Conservation (phyloP, 2,797 vertebrate genomes). For the Fistularia commersonii region DNA sequence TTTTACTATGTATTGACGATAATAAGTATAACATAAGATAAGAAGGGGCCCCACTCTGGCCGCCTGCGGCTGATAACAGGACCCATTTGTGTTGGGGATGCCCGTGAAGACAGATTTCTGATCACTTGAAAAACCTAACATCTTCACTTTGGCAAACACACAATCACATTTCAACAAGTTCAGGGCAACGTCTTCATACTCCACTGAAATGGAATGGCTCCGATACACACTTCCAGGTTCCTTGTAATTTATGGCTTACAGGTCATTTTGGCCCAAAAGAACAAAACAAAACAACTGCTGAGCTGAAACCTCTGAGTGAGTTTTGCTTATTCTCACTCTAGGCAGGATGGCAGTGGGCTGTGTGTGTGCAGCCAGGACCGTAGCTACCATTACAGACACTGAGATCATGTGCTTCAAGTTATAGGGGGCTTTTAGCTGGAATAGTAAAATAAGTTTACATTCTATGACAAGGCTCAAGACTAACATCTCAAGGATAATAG, state of each 20-base stretch:
- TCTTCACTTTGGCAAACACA: neutral
- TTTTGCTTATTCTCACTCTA: conserved; percentile 47
- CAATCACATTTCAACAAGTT: conserved; percentile 41
- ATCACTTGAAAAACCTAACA: conserved; percentile 27
- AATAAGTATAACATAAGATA: conserved; percentile 65
- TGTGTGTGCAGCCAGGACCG: conserved; percentile 24
- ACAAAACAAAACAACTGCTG: conserved; percentile 34
- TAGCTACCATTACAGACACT: conserved; percentile 15
- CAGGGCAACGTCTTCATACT: conserved; percentile 46
- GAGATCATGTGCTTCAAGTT: conserved; percentile 14
- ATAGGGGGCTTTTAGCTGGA: conserved; percentile 5
- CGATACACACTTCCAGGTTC: conserved; percentile 37
- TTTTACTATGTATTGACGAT: conserved; percentile 57
- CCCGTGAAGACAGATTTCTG: conserved; percentile 40
- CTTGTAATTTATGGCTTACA: conserved; percentile 54
- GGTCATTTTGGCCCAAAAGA: conserved; percentile 26
- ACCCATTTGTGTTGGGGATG: conserved; percentile 67
- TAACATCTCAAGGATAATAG: no score
- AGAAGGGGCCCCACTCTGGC: conserved; percentile 80
- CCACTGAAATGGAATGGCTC: conserved; percentile 42
- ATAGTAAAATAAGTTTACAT: no score
- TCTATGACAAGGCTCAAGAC: no score
- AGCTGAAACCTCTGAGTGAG: conserved; percentile 32
- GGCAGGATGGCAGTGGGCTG: conserved; percentile 43
- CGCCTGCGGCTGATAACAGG: conserved; percentile 88